Evolutionary conservation across 2,797 vertebrate genomes (phyloP).

Genomic region (Lepus oiostolus): DNA sequence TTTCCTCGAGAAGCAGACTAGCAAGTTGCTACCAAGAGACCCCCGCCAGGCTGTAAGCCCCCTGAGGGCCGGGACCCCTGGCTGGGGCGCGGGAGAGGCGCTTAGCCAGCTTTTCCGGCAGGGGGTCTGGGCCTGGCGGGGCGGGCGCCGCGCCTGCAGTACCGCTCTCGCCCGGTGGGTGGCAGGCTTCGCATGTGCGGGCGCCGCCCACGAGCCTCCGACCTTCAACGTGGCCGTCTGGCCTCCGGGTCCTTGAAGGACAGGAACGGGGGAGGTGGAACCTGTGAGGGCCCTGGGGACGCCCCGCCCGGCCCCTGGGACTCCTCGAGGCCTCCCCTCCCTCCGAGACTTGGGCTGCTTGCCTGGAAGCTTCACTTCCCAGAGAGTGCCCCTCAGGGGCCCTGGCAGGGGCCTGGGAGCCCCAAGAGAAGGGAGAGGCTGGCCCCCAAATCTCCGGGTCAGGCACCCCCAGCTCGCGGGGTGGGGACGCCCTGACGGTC

Average conservation of each 20-base stretch:
- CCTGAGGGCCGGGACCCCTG: background rate
- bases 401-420: background rate
- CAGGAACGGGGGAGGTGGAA: background rate
- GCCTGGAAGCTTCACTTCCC: background rate
- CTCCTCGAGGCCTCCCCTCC: background rate
- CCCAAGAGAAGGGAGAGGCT: background rate
- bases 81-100: background rate
- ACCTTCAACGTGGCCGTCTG: slow-evolving; percentile 71
- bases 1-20: background rate
- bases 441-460: too few relatives aligned
- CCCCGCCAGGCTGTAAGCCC: background rate
- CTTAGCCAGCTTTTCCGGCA: fast-evolving
- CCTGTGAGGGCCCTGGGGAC: background rate
- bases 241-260: background rate
- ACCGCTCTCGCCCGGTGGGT: slow-evolving; percentile 75
- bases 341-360: background rate
- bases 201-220: slow-evolving; percentile 48
- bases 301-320: background rate
- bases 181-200: slow-evolving; percentile 80
- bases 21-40: background rate
- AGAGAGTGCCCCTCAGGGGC: background rate
- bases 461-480: too few relatives aligned
- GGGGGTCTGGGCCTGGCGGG: fast-evolving
- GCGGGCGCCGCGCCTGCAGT: slow-evolving; percentile 59
- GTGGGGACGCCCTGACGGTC: too few relatives aligned